Conservation (phyloP, 1,140 invertebrate species). For the Hirudo medicinalis region DNA sequence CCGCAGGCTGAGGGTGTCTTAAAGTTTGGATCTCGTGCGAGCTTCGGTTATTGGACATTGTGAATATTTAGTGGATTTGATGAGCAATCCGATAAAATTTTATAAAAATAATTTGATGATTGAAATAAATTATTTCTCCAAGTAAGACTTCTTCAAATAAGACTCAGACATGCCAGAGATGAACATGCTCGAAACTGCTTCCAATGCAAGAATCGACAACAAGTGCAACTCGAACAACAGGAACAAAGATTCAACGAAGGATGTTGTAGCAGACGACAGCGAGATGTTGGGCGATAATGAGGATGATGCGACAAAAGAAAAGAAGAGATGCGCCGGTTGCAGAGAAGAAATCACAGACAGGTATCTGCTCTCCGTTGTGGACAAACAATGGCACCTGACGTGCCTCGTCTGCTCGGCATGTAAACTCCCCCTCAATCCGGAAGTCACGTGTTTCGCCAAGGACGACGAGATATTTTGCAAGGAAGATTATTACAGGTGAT, state of each 20-base stretch:
- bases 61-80: too few species aligned
- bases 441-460: conserved; percentile 80
- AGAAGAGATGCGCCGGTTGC: conserved; percentile 64
- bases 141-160: too few species aligned
- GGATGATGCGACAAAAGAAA: conserved; percentile 24
- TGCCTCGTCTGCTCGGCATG: conserved; percentile 78
- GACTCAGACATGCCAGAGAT: neutral
- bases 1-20: too few species aligned
- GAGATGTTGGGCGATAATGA: neutral
- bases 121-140: too few species aligned
- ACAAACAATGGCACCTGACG: conserved; percentile 72
- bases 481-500: conserved; percentile 88
- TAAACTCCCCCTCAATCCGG: conserved; percentile 66
- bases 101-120: too few species aligned
- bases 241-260: neutral
- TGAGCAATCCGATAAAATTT: too few species aligned
- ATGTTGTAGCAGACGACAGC: neutral
- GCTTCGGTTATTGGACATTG: too few species aligned
- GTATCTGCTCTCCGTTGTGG: conserved; percentile 73
- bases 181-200: neutral
- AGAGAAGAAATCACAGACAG: conserved; percentile 65
- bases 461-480: conserved; percentile 93
- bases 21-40: too few species aligned
- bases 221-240: neutral
- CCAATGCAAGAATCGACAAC: neutral